Percentiles rank a stretch among this genome's conserved stretches.
phyloP scores from a whole-genome alignment of 2,113 vertebrate species.

The Nibea coibor region DNA sequence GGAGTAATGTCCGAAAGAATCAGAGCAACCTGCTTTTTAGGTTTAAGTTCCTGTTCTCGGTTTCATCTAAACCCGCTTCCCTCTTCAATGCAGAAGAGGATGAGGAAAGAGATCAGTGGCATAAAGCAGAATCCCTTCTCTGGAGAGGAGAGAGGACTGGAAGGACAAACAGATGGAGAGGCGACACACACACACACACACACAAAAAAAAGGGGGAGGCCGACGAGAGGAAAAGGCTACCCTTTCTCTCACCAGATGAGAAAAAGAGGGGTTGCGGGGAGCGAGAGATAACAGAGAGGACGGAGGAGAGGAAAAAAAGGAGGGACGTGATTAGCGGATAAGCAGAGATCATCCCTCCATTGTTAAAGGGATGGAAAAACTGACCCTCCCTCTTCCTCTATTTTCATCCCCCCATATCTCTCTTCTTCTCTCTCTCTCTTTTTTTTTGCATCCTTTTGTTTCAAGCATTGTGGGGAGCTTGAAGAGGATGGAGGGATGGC shows the following conservation, averaged over 20 bases:
- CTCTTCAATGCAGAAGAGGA: not conserved
- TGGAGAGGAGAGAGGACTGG: slow-evolving; percentile 64
- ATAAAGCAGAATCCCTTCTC: slow-evolving; percentile 68
- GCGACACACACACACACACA: slow-evolving; percentile 39
- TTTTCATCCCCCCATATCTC: slow-evolving; percentile 52
- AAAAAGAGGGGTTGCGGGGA: slow-evolving; percentile 48
- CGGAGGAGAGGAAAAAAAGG: slow-evolving; percentile 63
- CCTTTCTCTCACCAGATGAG: slow-evolving; percentile 60
- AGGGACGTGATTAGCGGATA: slow-evolving; percentile 78
- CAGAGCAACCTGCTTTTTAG: not conserved
- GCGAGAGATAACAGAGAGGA: slow-evolving; percentile 60
- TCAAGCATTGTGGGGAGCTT: slow-evolving; percentile 64
- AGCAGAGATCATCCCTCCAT: slow-evolving; percentile 79
- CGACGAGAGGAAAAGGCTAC: slow-evolving; percentile 51
- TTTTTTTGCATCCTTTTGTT: slow-evolving; percentile 66
- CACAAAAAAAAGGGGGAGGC: slow-evolving; percentile 58
- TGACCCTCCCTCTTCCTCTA: slow-evolving; percentile 74
- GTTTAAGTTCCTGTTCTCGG: not conserved
- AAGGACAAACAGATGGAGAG: slow-evolving; percentile 74
- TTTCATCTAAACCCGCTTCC: not conserved
- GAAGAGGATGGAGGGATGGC: slow-evolving; percentile 73
- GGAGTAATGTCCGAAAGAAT: not conserved
- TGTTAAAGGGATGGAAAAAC: slow-evolving; percentile 73
- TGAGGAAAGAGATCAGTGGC: slow-evolving; percentile 33
- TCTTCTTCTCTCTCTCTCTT: slow-evolving; percentile 2